Evolutionary conservation across 2,113 vertebrate genomes (phyloP).

Genomic region (Rhinogobius similis): DNA sequence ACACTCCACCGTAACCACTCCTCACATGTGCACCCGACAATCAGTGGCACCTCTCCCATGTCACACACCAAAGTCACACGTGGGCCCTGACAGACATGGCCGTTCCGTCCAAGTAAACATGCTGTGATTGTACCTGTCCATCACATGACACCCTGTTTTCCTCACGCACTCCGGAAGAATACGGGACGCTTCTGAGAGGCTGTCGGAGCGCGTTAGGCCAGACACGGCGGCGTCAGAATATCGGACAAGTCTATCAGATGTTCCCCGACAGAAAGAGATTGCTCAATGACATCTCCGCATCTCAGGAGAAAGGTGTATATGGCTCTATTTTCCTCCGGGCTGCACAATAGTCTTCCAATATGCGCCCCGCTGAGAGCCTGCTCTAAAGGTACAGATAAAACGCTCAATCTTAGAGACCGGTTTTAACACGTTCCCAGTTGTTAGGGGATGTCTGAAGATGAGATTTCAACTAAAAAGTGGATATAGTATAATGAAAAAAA

Average conservation of each 20-base stretch:
- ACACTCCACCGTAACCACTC: not conserved
- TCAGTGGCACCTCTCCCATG: constrained; percentile 24
- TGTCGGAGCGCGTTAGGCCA: constrained; percentile 36
- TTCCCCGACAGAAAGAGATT: constrained; percentile 28
- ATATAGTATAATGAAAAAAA: not conserved
- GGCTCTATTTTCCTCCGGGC: not conserved
- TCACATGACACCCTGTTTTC: constrained; percentile 50
- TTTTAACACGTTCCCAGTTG: constrained; percentile 40
- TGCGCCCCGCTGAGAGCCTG: constrained; percentile 9
- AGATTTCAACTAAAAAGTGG: not conserved
- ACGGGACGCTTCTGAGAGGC: constrained; percentile 2
- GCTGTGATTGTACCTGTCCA: constrained; percentile 61
- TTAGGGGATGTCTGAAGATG: constrained; percentile 40
- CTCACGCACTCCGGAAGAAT: constrained; percentile 27
- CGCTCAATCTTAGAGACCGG: constrained; percentile 31
- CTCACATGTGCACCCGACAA: constrained; percentile 10
- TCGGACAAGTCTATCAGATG: constrained; percentile 47
- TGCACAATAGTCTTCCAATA: constrained; percentile 15
- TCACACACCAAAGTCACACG: constrained; percentile 29
- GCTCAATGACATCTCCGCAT: constrained; percentile 23
- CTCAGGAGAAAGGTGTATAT: not conserved
- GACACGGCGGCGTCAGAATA: constrained; percentile 42
- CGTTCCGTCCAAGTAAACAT: constrained; percentile 38
- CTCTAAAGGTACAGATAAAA: constrained; percentile 33
- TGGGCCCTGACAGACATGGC: constrained; percentile 36